A percentile compares a stretch with the other conserved stretches of the same genome.
Evolutionary conservation across 2,113 vertebrate species (phyloP).

Genomic region (Trematocara unimaculatum): DNA sequence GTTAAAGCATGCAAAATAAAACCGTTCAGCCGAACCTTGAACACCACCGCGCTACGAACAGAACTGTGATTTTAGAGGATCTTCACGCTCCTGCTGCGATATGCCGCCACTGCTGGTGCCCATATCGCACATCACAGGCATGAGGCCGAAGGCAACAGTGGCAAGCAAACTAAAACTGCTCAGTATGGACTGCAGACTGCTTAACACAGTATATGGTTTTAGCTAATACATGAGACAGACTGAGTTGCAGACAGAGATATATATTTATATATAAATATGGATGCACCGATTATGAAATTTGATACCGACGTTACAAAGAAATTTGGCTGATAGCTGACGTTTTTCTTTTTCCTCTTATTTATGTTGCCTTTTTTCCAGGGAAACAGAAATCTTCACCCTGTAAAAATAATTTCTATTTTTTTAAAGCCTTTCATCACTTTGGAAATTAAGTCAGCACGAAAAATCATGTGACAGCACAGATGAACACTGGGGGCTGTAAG

Average conservation of each 20-base stretch:
- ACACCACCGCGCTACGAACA: not conserved
- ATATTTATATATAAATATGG: not conserved
- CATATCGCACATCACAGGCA: conserved; percentile 29
- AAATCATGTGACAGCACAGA: not conserved
- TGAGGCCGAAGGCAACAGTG: conserved; percentile 48
- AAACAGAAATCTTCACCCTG: not conserved
- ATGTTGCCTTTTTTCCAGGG: not conserved
- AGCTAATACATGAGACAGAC: not conserved
- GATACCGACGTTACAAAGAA: not conserved
- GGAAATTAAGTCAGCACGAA: not conserved
- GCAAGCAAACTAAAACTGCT: conserved; percentile 1
- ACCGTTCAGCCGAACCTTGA: not conserved
- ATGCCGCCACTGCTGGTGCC: conserved; percentile 22
- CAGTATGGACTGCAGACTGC: not conserved
- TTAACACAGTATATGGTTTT: not conserved
- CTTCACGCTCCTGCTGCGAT: not conserved
- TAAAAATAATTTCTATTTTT: not conserved
- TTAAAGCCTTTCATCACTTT: not conserved
- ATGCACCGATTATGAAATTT: not conserved
- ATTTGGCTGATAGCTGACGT: not conserved
- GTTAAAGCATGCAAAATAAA: not conserved
- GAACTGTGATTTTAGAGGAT: not conserved
- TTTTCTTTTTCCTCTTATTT: not conserved
- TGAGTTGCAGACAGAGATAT: not conserved
- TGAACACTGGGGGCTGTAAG: not conserved